phyloP scores from a whole-genome alignment of 2,888 invertebrate species.

The Agrotis segetum region DNA sequence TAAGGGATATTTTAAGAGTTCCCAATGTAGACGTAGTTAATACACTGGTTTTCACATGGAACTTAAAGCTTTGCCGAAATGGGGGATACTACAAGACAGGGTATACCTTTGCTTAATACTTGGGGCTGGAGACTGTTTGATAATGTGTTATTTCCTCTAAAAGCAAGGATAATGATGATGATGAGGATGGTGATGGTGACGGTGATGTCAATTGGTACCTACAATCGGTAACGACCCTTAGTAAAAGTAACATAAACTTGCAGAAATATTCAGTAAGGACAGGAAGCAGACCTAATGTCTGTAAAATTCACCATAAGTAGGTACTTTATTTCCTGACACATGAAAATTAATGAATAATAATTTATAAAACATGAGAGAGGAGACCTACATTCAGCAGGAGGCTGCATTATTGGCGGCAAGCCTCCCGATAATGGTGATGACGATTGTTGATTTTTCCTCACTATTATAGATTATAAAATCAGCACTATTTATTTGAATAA shows the following conservation, averaged over 20 bases:
- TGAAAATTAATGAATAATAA: background rate
- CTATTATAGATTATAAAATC: background rate
- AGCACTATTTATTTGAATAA: background rate
- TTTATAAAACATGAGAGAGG: background rate
- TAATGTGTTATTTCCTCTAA: too few relatives aligned
- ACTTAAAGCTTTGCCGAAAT: too few relatives aligned
- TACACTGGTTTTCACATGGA: too few relatives aligned
- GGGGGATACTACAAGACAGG: too few relatives aligned
- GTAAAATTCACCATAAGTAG: background rate
- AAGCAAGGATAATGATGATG: too few relatives aligned
- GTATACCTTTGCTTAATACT: too few relatives aligned
- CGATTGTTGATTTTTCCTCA: background rate
- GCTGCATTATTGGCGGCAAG: too few relatives aligned
- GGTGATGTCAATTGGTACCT: background rate
- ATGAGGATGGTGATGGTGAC: too few relatives aligned
- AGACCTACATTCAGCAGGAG: background rate
- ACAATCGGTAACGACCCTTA: background rate
- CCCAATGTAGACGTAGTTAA: too few relatives aligned
- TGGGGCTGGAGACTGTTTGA: too few relatives aligned
- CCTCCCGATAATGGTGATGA: background rate
- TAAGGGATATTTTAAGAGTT: background rate
- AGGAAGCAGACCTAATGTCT: background rate
- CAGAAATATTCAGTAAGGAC: background rate
- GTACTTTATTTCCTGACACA: background rate
- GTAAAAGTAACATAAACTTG: constrained; percentile 5